Base-by-base conservation (phyloP, 2,888 invertebrate genomes). In the Tolmerus cingulatus region DNA sequence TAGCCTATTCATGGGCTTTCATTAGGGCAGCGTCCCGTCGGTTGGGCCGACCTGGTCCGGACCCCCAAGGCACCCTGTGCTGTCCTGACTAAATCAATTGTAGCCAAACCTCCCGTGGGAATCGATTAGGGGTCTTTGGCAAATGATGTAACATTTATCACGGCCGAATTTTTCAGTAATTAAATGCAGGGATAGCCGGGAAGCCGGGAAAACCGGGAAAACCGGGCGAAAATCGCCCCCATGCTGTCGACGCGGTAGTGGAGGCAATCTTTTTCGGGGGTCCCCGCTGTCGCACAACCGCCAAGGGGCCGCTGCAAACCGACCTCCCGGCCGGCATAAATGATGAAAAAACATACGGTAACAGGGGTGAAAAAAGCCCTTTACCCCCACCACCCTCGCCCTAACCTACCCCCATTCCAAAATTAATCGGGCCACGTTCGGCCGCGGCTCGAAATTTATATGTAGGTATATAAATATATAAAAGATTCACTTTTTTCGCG, bases 71-170 rank as follows among this genome's bases (percentile, higher is more conserved):
- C 43, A 14, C 9, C 23, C 27, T 81, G 55, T n/a, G 16, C n/a
- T 55, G 55, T n/a, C 19, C 23, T 66, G 23, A 40, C 34, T 16
- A 85, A 85, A 85, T 85, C 85, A 85, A 85, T 85, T 85, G 74
- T 85, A 66, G 40, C 37, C 66, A 19, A 66, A 84, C 40, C 14
- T 14, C 85, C 74, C 51, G 37, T 85, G 85, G 37, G 46, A 46
- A 85, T 85, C 85, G 74, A 85, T 46, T 85, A 74, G 19, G 27
- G 85, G 43, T 77, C 78, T 51, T 57, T 66, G 76, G 51, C 23
- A 84, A 88, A 88, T 84, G 57, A 40, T 81, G 51, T 30, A 51
- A 57, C 77, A 87, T 88, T 86, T 78, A 88, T 88, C 86, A 77
- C 84, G 40, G 30, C 27, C 27, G 14, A 43, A 77, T 85, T 81